Conservation (phyloP, 2,888 invertebrate genomes). For the Cyclophora albipunctata region DNA sequence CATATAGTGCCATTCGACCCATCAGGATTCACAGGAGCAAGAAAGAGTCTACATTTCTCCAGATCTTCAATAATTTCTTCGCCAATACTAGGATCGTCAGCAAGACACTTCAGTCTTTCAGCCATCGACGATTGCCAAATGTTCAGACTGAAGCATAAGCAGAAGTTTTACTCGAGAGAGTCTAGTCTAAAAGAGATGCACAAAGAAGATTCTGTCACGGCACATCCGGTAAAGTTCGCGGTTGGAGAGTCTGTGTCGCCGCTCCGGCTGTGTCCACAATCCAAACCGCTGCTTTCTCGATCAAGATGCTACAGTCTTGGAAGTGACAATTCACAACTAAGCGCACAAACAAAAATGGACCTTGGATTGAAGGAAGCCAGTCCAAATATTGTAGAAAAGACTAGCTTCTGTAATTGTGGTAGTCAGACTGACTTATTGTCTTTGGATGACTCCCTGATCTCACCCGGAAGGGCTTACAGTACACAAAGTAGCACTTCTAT, state of each 20-base stretch:
- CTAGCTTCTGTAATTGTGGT: conserved; percentile 80
- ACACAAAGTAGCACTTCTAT: conserved; percentile 66
- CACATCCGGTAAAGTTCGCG: conserved; percentile 77
- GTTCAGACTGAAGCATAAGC: conserved; percentile 61
- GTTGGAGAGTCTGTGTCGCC: conserved; percentile 80
- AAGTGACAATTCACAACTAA: conserved; percentile 70
- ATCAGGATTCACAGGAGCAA: conserved; percentile 70
- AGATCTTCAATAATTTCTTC: conserved; percentile 60
- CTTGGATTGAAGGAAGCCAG: conserved; percentile 76
- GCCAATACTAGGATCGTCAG: conserved; percentile 71
- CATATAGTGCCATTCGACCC: conserved; percentile 86
- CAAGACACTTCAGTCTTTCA: conserved; percentile 82
- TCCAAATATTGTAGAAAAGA: conserved; percentile 52
- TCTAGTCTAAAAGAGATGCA: conserved; percentile 61
- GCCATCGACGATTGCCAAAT: conserved; percentile 77
- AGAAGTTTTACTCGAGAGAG: conserved; percentile 60
- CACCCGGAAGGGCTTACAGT: conserved; percentile 60
- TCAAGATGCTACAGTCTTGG: conserved; percentile 81
- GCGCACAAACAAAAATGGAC: conserved; percentile 78
- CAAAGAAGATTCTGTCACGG: conserved; percentile 46
- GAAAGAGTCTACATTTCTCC: conserved; percentile 56
- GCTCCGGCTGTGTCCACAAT: conserved; percentile 41
- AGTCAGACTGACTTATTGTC: conserved; percentile 84
- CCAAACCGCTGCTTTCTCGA: conserved; percentile 44
- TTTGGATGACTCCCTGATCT: conserved; percentile 73